Percentiles rank a stretch among this genome's conserved stretches.
Conservation (phyloP, 2,888 invertebrate genomes). For the Coleophora flavipennella region DNA sequence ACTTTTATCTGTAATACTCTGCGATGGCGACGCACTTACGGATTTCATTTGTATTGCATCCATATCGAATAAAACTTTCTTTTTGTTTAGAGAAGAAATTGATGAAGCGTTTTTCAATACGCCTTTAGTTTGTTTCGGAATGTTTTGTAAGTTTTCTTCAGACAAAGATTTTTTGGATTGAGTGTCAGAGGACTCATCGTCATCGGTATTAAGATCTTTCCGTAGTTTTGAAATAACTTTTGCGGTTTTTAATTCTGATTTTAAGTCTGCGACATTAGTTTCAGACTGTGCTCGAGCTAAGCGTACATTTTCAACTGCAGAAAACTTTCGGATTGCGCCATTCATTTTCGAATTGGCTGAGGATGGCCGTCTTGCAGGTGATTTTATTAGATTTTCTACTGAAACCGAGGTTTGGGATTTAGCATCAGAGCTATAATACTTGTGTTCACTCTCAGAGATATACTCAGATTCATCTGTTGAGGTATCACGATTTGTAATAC, state of each 20-base stretch:
- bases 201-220: conserved; percentile 29
- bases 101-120: conserved; percentile 74
- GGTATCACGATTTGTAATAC: too few species aligned
- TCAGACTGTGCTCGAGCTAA: conserved; percentile 35
- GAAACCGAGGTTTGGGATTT: conserved; percentile 34
- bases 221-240: conserved; percentile 9
- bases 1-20: conserved; percentile 56
- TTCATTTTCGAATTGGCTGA: conserved; percentile 34
- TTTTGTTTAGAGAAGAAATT: conserved; percentile 69
- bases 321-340: conserved; percentile 26
- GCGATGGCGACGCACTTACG: conserved; percentile 65
- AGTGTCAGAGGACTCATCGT: conserved; percentile 33
- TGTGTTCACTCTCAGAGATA: conserved; percentile 31
- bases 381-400: conserved; percentile 46
- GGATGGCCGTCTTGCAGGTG: conserved; percentile 47
- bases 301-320: conserved; percentile 7
- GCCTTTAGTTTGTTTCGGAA: conserved; percentile 59
- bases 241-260: conserved; percentile 12
- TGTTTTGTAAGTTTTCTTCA: conserved; percentile 31
- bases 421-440: conserved; percentile 24
- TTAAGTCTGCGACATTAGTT: conserved; percentile 24
- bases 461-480: conserved; percentile 21
- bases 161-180: conserved; percentile 31
- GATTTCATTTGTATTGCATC: conserved; percentile 70
- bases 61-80: conserved; percentile 77